Base-by-base conservation (phyloP, 2,797 vertebrate species). In the Syndactyla subalaris region DNA sequence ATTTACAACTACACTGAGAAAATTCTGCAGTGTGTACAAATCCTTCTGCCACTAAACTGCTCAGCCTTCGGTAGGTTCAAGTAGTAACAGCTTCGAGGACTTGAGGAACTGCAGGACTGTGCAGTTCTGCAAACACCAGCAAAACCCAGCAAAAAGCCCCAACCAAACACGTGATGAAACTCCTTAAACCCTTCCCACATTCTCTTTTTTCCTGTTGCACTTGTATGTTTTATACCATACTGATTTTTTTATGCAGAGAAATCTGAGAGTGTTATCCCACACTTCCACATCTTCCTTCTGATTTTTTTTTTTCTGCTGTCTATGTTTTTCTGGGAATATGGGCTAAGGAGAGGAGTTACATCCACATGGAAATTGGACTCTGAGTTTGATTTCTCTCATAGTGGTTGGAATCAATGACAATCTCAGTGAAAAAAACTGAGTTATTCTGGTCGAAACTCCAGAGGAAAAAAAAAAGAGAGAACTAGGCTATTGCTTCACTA, bases 401-500 rank as follows among this genome's bases (percentile, higher is more conserved):
- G 68, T 36, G 46, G 46, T 0, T 92, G 70, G 49, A 91, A 63
- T 90, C 52, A 88, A 72, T 0, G 2, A 91, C 54, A 92, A 88
- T 61, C 76, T 91, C 54, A 75, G 21, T 84, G 88, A 86, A 81
- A 91, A 85, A 46, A 93, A 93, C 63, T 11, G 57, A 88, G 48
- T 45, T 84, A 90, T 86, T 78, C 88, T 79, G 52, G 57, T 92
- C 74, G 71, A 94, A 93, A 93, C 39, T 58, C 84, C 58, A 70
- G 66, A 0, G 4, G 41, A 22, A 43, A 43, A 55, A 39, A 41
- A 48, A 48, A 46, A 38, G 29, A 55, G 58, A 3, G 1, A 89
- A 66, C 43, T 71, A 88, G 74, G 45, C 80, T 91, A 72, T 73
- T 10, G 10, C 80, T 65, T 92, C 79, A 55, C 63, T 79, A 61